Evolutionary conservation across 2,888 invertebrate genomes (phyloP).

Genomic region (Sarcophaga variegata): DNA sequence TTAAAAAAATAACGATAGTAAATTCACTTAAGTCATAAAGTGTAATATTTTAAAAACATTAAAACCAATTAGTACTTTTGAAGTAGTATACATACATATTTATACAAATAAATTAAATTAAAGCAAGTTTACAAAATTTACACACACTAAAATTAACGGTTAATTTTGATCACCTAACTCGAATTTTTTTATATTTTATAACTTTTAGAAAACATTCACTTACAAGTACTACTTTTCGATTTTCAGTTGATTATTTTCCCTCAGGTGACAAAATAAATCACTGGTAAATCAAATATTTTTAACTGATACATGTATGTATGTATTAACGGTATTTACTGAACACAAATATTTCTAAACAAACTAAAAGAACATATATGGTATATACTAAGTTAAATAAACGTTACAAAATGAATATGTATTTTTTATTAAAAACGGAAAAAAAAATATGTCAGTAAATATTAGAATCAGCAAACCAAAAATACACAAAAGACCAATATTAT

Average conservation of each 20-base stretch:
- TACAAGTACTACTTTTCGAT: too few species aligned
- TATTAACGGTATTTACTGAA: too few species aligned
- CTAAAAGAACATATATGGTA: too few species aligned
- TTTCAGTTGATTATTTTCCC: not conserved
- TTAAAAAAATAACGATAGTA: slow-evolving; percentile 63
- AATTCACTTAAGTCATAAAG: slow-evolving; percentile 24
- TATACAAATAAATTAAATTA: slow-evolving; percentile 34
- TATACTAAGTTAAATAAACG: not conserved
- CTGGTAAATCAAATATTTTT: not conserved
- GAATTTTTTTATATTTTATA: too few species aligned
- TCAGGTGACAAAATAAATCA: slow-evolving; percentile 23
- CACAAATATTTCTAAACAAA: too few species aligned
- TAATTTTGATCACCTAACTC: too few species aligned
- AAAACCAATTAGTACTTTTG: not conserved
- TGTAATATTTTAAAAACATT: slow-evolving; percentile 42
- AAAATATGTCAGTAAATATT: not conserved
- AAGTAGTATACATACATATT: slow-evolving; percentile 31
- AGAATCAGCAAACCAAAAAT: slow-evolving; percentile 9
- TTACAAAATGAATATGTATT: not conserved
- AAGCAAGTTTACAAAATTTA: slow-evolving; percentile 4
- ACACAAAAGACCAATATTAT: slow-evolving; percentile 14
- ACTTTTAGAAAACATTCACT: too few species aligned
- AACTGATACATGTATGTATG: too few species aligned
- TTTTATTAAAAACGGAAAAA: not conserved
- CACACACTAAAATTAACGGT: too few species aligned